Evolutionary conservation across 2,113 vertebrate species (phyloP).

Genomic region (Oryctolagus cuniculus): DNA sequence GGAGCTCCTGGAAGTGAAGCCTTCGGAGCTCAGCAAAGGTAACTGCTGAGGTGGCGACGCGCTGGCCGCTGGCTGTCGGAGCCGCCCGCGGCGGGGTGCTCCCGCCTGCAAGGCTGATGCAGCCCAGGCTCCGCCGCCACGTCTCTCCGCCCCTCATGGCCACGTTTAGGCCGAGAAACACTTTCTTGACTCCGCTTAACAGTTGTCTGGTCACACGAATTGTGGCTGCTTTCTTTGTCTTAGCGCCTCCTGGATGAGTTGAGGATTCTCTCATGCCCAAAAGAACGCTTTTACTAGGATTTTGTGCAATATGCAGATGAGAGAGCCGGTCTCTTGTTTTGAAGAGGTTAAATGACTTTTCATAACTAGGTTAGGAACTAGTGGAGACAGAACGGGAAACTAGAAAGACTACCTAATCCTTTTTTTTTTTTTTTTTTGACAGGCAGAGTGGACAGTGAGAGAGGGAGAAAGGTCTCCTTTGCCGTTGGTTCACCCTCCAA

Average conservation of each 20-base stretch:
- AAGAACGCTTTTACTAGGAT: neutral
- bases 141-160: neutral
- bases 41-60: constrained; percentile 29
- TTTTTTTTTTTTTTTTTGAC: no score
- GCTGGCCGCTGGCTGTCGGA: rapidly evolving
- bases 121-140: neutral
- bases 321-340: neutral
- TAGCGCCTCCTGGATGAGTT: neutral
- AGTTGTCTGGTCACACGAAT: neutral
- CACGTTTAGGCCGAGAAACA: neutral
- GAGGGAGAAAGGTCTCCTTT: no score
- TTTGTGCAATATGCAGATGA: neutral
- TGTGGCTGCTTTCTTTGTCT: neutral
- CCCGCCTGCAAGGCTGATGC: no score
- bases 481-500: no score
- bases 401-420: neutral
- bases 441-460: no score
- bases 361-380: neutral
- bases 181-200: neutral
- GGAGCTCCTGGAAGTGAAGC: constrained; percentile 89
- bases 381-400: neutral
- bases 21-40: constrained; percentile 94
- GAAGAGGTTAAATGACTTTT: constrained; percentile 12
- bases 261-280: neutral
- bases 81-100: neutral